A percentile compares a stretch with the other conserved stretches of the same genome.
Evolutionary conservation across 2,888 invertebrate genomes (phyloP).

Genomic region (Hirtodrosophila alboralis): DNA sequence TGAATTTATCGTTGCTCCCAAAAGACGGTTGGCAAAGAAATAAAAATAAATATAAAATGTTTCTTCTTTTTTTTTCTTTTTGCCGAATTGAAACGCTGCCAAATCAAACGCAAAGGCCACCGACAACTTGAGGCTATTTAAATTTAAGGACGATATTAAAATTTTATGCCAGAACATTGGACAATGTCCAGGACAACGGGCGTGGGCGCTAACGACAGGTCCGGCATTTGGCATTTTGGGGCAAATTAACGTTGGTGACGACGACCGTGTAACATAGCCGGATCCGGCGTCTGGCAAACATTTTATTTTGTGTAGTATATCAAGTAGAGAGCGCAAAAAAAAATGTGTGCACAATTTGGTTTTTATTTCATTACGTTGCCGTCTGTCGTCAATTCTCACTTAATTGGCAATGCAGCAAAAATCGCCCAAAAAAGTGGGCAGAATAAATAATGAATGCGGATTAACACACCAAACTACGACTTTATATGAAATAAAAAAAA

Average conservation of each 20-base stretch:
- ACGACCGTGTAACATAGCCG: conserved; percentile 1
- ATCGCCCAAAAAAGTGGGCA: conserved; percentile 5
- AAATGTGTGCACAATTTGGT: conserved; percentile 23
- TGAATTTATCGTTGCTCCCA: conserved; percentile 55
- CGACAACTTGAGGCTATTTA: conserved; percentile 68
- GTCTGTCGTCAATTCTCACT: conserved; percentile 16
- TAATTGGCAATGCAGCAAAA: conserved; percentile 30
- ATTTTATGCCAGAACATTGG: conserved; percentile 59
- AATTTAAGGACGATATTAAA: conserved; percentile 71
- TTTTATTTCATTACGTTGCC: conserved; percentile 34
- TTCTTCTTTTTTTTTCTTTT: background rate
- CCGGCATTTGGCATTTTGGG: conserved; percentile 53
- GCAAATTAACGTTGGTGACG: conserved; percentile 54
- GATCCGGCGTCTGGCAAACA: background rate
- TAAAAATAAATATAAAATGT: conserved; percentile 57
- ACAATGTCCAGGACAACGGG: conserved; percentile 32
- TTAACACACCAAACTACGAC: background rate
- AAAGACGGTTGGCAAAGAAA: conserved; percentile 47
- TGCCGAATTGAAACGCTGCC: conserved; percentile 55
- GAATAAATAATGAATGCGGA: conserved; percentile 28
- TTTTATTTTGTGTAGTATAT: conserved; percentile 9
- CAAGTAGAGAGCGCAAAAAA: conserved; percentile 14
- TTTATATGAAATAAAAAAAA: background rate
- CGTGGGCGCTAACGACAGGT: conserved; percentile 62
- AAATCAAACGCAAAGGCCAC: conserved; percentile 51